A percentile compares a stretch with the other conserved stretches of the same genome.
Conservation (phyloP, 2,888 invertebrate species). For the Temnothorax rugatulus region DNA sequence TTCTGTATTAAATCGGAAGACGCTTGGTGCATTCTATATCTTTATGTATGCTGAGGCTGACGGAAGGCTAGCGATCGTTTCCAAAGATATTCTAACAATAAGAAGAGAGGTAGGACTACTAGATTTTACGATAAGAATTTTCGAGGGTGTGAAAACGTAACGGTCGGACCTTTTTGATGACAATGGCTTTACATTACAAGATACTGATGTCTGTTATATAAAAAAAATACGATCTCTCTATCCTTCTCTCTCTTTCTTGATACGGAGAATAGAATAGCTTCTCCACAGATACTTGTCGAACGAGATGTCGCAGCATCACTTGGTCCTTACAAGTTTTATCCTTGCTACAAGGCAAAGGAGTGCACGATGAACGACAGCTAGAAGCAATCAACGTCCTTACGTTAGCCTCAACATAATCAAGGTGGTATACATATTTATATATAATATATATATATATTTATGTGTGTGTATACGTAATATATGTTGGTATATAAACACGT, state of each 20-base stretch:
- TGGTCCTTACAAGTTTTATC: background rate
- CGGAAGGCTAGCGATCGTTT: conserved; percentile 17
- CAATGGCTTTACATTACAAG: background rate
- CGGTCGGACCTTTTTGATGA: background rate
- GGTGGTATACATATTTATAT: conserved; percentile 66
- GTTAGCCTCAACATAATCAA: conserved; percentile 33
- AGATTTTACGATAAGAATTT: background rate
- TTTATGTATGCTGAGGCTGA: conserved; percentile 60
- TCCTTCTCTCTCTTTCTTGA: too few species aligned
- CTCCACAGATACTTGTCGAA: background rate
- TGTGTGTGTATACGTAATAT: conserved; percentile 75
- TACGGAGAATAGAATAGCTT: too few species aligned
- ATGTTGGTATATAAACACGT: conserved; percentile 85
- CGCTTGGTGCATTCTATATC: conserved; percentile 79
- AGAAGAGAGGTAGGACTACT: background rate
- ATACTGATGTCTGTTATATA: too few species aligned
- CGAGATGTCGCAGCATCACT: background rate
- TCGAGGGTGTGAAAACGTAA: background rate
- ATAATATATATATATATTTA: conserved; percentile 67
- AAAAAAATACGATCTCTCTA: too few species aligned
- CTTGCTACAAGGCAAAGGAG: background rate
- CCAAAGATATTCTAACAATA: background rate
- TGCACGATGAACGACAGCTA: conserved; percentile 44
- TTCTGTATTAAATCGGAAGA: conserved; percentile 80
- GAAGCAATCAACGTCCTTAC: conserved; percentile 40